Evolutionary conservation across 2,888 invertebrate genomes (phyloP).

Genomic region (Sylvicola cinctus): DNA sequence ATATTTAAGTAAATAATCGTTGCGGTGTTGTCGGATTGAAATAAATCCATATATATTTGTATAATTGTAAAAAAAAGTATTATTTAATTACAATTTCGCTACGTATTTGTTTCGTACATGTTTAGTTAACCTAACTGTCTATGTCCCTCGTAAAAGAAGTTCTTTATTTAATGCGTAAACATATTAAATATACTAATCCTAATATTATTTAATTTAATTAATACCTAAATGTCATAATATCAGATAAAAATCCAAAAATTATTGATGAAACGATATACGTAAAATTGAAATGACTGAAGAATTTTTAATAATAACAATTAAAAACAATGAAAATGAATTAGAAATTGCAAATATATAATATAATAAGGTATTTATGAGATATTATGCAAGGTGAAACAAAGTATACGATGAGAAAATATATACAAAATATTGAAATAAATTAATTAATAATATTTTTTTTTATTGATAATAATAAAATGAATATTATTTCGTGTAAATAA

Average conservation of each 20-base stretch:
- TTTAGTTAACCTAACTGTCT: not conserved
- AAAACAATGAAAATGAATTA: slow-evolving; percentile 3
- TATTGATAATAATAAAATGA: too few species aligned
- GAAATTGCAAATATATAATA: slow-evolving; percentile 10
- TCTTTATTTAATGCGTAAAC: slow-evolving; percentile 1
- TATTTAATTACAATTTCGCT: too few species aligned
- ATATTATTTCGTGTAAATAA: too few species aligned
- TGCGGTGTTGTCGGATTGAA: slow-evolving; percentile 9
- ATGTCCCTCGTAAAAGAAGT: not conserved
- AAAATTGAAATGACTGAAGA: slow-evolving; percentile 15
- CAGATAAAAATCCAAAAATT: slow-evolving; percentile 6
- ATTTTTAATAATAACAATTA: slow-evolving; percentile 3
- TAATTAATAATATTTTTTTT: too few species aligned
- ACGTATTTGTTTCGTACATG: slow-evolving; percentile 1
- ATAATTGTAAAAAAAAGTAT: too few species aligned
- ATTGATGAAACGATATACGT: slow-evolving; percentile 15
- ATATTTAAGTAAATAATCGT: too few species aligned
- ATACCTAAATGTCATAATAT: slow-evolving; percentile 4
- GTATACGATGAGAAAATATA: too few species aligned
- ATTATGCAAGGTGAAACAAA: too few species aligned
- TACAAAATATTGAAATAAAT: too few species aligned
- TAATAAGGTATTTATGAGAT: too few species aligned
- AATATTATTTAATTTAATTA: too few species aligned
- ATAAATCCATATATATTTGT: too few species aligned
- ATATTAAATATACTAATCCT: slow-evolving; percentile 1